Evolutionary conservation across 2,113 vertebrate species (phyloP).

Genomic region (Alligator mississippiensis): DNA sequence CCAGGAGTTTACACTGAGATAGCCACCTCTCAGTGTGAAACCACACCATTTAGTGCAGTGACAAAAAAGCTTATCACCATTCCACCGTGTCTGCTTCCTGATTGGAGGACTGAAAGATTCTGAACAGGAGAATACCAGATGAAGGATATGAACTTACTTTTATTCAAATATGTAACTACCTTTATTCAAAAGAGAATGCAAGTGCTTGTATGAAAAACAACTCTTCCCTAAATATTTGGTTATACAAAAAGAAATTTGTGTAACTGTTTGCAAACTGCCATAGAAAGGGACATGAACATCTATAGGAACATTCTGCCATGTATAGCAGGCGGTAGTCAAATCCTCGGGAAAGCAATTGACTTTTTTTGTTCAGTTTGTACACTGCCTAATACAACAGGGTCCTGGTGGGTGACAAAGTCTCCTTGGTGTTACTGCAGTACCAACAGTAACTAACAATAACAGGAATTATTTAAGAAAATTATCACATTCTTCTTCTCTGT

Average conservation of each 20-base stretch:
- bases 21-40: neutral
- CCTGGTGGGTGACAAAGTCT: neutral
- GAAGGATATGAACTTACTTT: neutral
- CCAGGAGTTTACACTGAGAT: neutral
- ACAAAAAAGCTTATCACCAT: neutral
- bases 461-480: neutral
- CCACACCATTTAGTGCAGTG: neutral
- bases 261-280: neutral
- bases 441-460: neutral
- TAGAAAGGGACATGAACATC: neutral
- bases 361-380: neutral
- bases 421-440: rapidly evolving
- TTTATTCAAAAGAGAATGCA: neutral
- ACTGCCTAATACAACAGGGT: neutral
- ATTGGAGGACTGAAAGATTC: neutral
- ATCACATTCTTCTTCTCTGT: neutral
- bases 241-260: neutral
- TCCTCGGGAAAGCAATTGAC: rapidly evolving
- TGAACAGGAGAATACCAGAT: neutral
- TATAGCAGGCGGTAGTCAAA: rapidly evolving
- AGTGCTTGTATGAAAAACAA: neutral
- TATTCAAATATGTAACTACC: constrained; percentile 22
- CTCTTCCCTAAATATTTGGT: neutral
- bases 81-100: neutral
- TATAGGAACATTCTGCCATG: neutral